phyloP scores from a whole-genome alignment of 2,113 vertebrate genomes.

The Piaya cayana region DNA sequence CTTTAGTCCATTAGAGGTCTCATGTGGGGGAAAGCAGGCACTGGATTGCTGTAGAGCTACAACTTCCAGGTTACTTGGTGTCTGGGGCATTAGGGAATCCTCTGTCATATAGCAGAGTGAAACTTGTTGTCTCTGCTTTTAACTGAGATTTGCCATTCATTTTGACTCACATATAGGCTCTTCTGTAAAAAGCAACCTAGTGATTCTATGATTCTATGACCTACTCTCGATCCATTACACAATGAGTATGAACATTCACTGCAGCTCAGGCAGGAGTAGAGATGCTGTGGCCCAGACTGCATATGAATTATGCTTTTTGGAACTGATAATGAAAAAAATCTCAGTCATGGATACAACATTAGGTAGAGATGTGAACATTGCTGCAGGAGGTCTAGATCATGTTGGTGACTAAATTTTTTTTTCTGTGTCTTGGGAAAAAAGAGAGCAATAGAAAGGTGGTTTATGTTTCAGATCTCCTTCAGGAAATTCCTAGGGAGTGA shows the following conservation, averaged over 20 bases:
- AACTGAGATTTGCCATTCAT: not conserved
- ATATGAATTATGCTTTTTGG: not conserved
- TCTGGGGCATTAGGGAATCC: not conserved
- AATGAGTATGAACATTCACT: not conserved
- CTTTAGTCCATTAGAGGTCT: not conserved
- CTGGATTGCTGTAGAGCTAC: not conserved
- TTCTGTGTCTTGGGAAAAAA: not conserved
- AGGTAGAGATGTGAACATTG: not conserved
- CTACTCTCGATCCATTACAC: not conserved
- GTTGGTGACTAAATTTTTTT: not conserved
- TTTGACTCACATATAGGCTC: not conserved
- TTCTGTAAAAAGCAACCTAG: not conserved
- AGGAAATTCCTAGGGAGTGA: not conserved
- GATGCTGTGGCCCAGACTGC: not conserved
- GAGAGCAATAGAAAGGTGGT: not conserved
- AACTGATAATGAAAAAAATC: not conserved
- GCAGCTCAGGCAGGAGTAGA: not conserved
- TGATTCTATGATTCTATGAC: too few species aligned
- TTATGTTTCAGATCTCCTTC: not conserved
- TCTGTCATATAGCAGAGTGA: not conserved
- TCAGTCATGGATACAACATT: not conserved
- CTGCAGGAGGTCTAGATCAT: not conserved
- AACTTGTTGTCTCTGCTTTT: accelerated
- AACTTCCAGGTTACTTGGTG: accelerated
- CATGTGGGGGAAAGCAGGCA: not conserved